These are phyloP conservation scores for Diplodus sargus DNA, from an alignment of 2,797 vertebrate species.

Conservation along the genomic window DNA sequence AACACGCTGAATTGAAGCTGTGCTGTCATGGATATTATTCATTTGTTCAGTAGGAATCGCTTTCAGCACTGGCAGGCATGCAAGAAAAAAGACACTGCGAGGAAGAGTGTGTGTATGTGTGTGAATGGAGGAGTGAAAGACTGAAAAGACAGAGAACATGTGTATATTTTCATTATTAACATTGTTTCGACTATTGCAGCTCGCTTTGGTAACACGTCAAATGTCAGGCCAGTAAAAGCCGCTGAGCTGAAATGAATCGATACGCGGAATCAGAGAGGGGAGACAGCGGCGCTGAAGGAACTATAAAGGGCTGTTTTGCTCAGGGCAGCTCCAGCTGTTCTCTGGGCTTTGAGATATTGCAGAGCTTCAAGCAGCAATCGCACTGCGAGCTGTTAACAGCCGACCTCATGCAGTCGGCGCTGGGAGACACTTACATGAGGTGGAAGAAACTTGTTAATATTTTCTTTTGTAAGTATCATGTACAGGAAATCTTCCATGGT, in stretches of 20 bases:
- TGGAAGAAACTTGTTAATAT: too few relatives aligned
- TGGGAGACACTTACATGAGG: background rate
- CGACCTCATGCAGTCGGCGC: background rate
- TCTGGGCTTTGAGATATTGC: conserved; percentile 36
- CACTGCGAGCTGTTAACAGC: conserved; percentile 8
- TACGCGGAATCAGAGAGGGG: conserved; percentile 1
- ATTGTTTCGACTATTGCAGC: conserved; percentile 7
- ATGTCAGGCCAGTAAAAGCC: conserved; percentile 13
- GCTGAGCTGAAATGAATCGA: conserved; percentile 13
- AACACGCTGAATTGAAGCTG: conserved; percentile 56
- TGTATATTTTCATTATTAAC: conserved; percentile 30
- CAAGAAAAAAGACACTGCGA: too few relatives aligned
- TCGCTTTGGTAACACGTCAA: conserved; percentile 20
- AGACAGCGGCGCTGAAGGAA: conserved; percentile 9
- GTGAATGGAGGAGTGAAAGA: background rate
- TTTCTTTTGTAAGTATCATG: too few relatives aligned
- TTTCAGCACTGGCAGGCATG: conserved; percentile 39
- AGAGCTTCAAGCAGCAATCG: conserved; percentile 45
- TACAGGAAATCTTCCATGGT: too few relatives aligned
- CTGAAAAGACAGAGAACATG: background rate
- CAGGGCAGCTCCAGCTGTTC: conserved; percentile 58
- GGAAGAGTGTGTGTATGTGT: background rate
- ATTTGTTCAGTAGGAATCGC: conserved; percentile 56
- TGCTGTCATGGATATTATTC: conserved; percentile 66
- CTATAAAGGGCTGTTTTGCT: conserved; percentile 40